A percentile compares a stretch with the other conserved stretches of the same genome.
phyloP scores from a whole-genome alignment of 2,797 vertebrate genomes.

The Pterois miles region DNA sequence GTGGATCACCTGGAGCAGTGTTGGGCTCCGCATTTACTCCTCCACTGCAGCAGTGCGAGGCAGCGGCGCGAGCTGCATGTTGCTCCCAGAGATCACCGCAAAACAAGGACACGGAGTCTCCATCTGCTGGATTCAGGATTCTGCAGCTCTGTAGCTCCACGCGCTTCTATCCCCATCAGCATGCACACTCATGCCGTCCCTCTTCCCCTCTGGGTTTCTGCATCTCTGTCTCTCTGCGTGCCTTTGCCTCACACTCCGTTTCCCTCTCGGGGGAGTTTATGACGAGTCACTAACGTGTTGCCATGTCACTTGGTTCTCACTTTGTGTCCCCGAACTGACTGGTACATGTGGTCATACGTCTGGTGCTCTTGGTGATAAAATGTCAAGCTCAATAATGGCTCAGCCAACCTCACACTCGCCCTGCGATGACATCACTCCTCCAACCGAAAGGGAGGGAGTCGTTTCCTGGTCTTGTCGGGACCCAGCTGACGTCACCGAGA shows the following conservation, averaged over 20 bases:
- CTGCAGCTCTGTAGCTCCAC: conserved; percentile 74
- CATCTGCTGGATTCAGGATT: conserved; percentile 81
- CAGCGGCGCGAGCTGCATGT: conserved; percentile 82
- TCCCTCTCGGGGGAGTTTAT: conserved; percentile 29
- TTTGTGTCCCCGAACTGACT: conserved; percentile 40
- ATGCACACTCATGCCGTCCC: conserved; percentile 66
- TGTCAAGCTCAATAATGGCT: conserved; percentile 64
- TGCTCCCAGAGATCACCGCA: conserved; percentile 78
- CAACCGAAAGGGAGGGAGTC: conserved; percentile 48
- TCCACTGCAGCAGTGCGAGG: conserved; percentile 86
- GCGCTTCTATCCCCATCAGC: conserved; percentile 67
- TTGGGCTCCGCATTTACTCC: conserved; percentile 84
- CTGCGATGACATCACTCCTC: conserved; percentile 78
- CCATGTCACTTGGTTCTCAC: conserved; percentile 34
- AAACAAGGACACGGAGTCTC: conserved; percentile 82
- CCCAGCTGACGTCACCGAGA: conserved; percentile 57
- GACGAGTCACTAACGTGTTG: conserved; percentile 31
- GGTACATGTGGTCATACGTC: conserved; percentile 57
- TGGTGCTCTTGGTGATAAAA: conserved; percentile 51
- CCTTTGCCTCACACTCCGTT: conserved; percentile 42
- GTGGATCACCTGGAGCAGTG: conserved; percentile 82
- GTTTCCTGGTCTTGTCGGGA: conserved; percentile 61
- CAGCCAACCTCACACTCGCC: conserved; percentile 58
- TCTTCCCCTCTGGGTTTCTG: conserved; percentile 50
- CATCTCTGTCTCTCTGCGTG: conserved; percentile 41